Percentiles rank a stretch among this genome's conserved stretches.
Conservation (phyloP, 2,797 vertebrate species). For the Labeo calbasu region DNA sequence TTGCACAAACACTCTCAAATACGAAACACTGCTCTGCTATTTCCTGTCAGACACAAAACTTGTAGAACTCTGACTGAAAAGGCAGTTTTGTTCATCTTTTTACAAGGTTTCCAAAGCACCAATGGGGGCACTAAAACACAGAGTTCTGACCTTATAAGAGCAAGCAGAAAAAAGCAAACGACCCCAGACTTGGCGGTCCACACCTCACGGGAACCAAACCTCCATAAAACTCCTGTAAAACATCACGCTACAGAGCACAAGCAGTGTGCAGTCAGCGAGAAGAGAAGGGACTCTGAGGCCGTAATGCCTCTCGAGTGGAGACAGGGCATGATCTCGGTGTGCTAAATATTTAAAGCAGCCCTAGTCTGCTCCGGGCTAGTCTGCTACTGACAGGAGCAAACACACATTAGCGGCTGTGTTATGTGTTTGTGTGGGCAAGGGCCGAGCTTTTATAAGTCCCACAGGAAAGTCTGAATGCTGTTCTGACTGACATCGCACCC, state of each 20-base stretch:
- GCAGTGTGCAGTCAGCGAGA: slow-evolving; percentile 14
- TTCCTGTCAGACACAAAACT: slow-evolving; percentile 10
- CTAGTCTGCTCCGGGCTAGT: slow-evolving; percentile 37
- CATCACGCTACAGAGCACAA: slow-evolving; percentile 42
- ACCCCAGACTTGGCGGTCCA: slow-evolving; percentile 19
- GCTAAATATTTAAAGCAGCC: slow-evolving; percentile 55
- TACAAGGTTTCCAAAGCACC: slow-evolving; percentile 6
- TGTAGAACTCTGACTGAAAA: background rate
- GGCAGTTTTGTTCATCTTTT: slow-evolving; percentile 10
- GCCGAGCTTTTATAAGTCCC: slow-evolving; percentile 36
- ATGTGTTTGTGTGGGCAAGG: slow-evolving; percentile 42
- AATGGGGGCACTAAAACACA: slow-evolving; percentile 32
- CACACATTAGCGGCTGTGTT: slow-evolving; percentile 31
- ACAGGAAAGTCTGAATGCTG: slow-evolving; percentile 41
- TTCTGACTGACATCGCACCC: slow-evolving; percentile 36
- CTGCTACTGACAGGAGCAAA: slow-evolving; percentile 42
- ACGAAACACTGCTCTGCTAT: background rate
- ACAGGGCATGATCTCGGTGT: slow-evolving; percentile 34
- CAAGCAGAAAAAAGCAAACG: slow-evolving; percentile 26
- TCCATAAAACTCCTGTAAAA: slow-evolving; percentile 51
- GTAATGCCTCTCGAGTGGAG: slow-evolving; percentile 41
- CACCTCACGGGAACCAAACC: slow-evolving; percentile 38
- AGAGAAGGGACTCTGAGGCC: slow-evolving; percentile 9
- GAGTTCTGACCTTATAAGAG: slow-evolving; percentile 41
- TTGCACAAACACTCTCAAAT: slow-evolving; percentile 7